Evolutionary conservation across 2,797 vertebrate species (phyloP), one percentile per base, ranked within the genome.

Genomic region (Poeciliopsis presidionis): DNA sequence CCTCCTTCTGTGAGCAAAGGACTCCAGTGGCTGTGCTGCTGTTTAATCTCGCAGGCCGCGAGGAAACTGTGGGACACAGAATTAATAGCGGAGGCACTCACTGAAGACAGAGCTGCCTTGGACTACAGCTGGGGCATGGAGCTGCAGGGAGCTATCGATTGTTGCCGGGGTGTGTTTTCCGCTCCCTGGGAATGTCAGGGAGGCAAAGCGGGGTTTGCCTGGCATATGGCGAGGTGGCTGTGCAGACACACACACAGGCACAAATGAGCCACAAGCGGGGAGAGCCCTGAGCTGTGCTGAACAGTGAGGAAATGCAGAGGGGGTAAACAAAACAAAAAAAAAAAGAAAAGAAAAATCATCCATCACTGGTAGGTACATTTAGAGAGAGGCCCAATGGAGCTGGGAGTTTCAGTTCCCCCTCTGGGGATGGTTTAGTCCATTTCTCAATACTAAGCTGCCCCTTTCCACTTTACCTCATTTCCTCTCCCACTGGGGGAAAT

Each of bases 401-500:
- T 83, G 70, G 72, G 87, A 83, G 84, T 86, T 83, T 85, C 87
- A 86, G 84, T 75, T 69, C 73, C 85, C 91, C 87, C 86, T 75
- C 83, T 7, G 81, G 92, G 91, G 91, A 89, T 91, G 86, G 92
- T 91, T 92, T 86, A 83, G 89, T 92, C 91, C 91, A 91, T 94
- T 93, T 88, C 89, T 93, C 92, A 92, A 82, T 73, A 86, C 81
- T 75, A 83, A 85, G 82, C 75, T 81, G 82, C 83, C 83, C 84
- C 76, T 86, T 90, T 91, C 83, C 88, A 92, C 88, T 90, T 89
- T 89, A 76, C 81, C 89, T 88, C 84, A 91, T 92, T 93, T 93
- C 89, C 91, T 89, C 77, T 84, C 87, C 90, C 87, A 87, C 89
- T 90, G 87, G 90, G 91, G 90, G 85, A 92, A 91, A 94, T 94